Base-by-base conservation (phyloP, 2,113 vertebrate genomes). In the Geothlypis trichas region DNA sequence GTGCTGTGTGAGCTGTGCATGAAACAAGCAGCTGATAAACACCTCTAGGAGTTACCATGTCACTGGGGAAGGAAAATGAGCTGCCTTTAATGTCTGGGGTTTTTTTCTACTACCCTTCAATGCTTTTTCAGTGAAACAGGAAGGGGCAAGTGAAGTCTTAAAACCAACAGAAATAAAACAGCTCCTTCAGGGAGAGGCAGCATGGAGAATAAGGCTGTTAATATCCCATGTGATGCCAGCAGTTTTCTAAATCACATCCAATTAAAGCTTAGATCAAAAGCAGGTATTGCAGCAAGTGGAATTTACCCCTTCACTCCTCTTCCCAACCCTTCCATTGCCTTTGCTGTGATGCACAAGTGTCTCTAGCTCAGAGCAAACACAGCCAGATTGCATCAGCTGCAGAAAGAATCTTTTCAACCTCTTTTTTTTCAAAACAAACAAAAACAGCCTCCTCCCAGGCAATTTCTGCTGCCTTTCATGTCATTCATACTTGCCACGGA, bases 351-450 rank as follows among this genome's bases (percentile, higher is more conserved):
- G 80, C 83, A 92, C 76, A 93, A 95, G 83, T 42, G 68, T 81
- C 65, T 93, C 72, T 77, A 92, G 82, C 85, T 94, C 83, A 93
- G 73, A 94, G 88, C 92, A 92, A 87, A 93, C 79, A 92, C 49
- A 90, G 90, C 68, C 92, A 96, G 90, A 96, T 93, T 96, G 96
- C 92, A 95, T 95, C 96, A 96, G 92, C 92, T 65, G 0, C 76
- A 89, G 92, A 96, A 94, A 94, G 90, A 93, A 89, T 96, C 95
- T 96, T 95, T 95, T 96, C 96, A 94, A 96, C 76, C 69, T 78
- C 75, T 94, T 91, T 95, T 95, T 95, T 93, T 95, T 85, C 79
- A 90, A 96, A 96, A 96, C 95, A 96, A 96, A 96, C 92, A 96
- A 93, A 95, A 93, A 10, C 90, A 97, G 86, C 93, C 92, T 97